Base-by-base conservation (phyloP, 1,140 invertebrate genomes). In the Coenobita brevimanus region DNA sequence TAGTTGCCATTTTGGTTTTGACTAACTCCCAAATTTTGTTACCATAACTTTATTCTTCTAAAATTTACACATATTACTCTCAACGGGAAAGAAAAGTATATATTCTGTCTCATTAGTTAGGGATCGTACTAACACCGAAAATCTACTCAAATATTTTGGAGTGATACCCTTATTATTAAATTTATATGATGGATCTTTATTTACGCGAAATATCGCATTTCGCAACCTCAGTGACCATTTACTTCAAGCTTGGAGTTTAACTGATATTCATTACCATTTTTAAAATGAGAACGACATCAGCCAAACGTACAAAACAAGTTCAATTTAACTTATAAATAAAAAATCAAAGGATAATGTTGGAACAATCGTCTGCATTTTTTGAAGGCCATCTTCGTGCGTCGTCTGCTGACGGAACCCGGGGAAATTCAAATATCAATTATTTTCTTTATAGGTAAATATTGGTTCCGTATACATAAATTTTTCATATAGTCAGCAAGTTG, bases 1-100 rank as follows among this genome's bases (percentile, higher is more conserved):
- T 90, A 76, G 89, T 84, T 90, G 89, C 86, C 89, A 90, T 90
- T 89, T 90, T 90, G 85, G 76, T 69, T 81, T 71, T 62, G 82
- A 85, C 82, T 85, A 41, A 33, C 73, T 2, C 71, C 75, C 43
- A 38, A 67, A 57, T 87, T 60, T 41, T 36, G 21, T 69, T 33
- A 10, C 0, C 43, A 24, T 13, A 71, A 30, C n/a, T 87, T 71
- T 80, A 10, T 57, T 87, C 85, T 87, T 87, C 54, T 87, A 87
- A 87, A 87, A 87, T 46, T 46, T 87, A 87, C 85, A 67, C 76
- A 87, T 81, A 41, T 1, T 43, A 8, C 43, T 69, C 36, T 6
- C 17, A 8, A 8, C 24, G n/a, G 38, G 15, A 38, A 0, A 6
- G 3, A 8, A 24, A 8, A 10, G 64, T 24, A 3, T 17, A 3